Evolutionary conservation across 1,140 invertebrate species (phyloP).

Genomic region (Dermatophagoides farinae): DNA sequence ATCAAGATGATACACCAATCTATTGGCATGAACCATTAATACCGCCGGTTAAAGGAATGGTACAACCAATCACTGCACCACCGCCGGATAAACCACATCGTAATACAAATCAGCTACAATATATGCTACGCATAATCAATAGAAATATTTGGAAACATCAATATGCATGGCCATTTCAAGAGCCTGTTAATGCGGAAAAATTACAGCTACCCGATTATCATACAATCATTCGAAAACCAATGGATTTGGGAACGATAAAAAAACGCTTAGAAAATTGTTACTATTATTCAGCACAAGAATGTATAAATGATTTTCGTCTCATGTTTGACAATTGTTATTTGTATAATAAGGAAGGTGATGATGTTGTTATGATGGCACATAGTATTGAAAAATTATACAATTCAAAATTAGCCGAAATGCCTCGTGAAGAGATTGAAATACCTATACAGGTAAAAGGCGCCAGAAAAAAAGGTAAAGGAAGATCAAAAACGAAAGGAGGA

Average conservation of each 20-base stretch:
- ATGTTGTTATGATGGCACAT: slow-evolving; percentile 97
- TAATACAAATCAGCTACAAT: slow-evolving; percentile 82
- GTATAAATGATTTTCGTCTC: slow-evolving; percentile 92
- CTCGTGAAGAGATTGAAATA: slow-evolving; percentile 21
- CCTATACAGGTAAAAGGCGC: slow-evolving; percentile 16
- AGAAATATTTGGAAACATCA: slow-evolving; percentile 94
- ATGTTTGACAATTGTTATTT: slow-evolving; percentile 99
- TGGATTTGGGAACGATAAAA: slow-evolving; percentile 97
- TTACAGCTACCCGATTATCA: slow-evolving; percentile 94
- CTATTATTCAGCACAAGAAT: slow-evolving; percentile 86
- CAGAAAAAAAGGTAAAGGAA: slow-evolving; percentile 36
- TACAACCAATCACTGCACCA: slow-evolving; percentile 46
- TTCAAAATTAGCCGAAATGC: slow-evolving; percentile 68
- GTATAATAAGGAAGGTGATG: slow-evolving; percentile 96
- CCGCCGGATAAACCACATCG: slow-evolving; percentile 55
- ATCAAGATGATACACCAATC: too few species aligned
- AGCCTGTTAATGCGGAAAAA: slow-evolving; percentile 87
- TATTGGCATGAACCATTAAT: slow-evolving; percentile 22
- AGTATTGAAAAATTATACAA: slow-evolving; percentile 85
- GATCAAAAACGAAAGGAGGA: slow-evolving; percentile 12
- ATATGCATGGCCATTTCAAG: slow-evolving; percentile 94
- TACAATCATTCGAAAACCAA: slow-evolving; percentile 80
- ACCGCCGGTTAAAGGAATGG: slow-evolving; percentile 48
- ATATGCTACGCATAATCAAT: slow-evolving; percentile 75
- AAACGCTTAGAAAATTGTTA: slow-evolving; percentile 90